These are phyloP conservation scores for Sisor rabdophorus DNA, from an alignment of 2,113 vertebrate genomes.

Conservation along the genomic window DNA sequence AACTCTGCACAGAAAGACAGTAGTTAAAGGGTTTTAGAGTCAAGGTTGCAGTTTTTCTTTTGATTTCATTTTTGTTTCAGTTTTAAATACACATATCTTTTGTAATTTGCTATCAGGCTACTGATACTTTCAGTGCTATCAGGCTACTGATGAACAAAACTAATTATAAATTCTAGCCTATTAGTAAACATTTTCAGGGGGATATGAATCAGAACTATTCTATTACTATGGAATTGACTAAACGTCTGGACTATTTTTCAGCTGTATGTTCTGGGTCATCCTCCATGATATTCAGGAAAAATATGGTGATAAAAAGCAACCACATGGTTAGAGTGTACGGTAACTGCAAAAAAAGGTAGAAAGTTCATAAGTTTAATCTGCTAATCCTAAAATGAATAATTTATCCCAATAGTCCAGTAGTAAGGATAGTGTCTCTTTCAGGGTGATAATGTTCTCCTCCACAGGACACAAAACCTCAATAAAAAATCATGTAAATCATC, in stretches of 20 bases:
- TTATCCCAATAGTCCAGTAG: neutral
- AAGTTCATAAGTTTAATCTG: neutral
- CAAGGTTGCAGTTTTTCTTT: no score
- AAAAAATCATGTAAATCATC: neutral
- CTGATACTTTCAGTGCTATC: no score
- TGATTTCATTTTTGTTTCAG: no score
- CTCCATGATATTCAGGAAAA: neutral
- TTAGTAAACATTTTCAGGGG: neutral
- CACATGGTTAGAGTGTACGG: neutral
- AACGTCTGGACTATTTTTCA: neutral
- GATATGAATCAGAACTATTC: neutral
- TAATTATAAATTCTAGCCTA: neutral
- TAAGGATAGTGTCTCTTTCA: neutral
- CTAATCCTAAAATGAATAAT: neutral
- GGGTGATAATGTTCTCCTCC: neutral
- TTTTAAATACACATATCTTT: no score
- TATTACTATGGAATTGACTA: neutral
- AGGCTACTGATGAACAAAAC: neutral
- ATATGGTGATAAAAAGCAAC: neutral
- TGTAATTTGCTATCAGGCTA: no score
- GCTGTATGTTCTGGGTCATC: neutral
- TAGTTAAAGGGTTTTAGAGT: no score
- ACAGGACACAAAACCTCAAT: neutral
- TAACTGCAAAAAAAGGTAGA: neutral
- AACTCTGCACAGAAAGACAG: no score